Evolutionary conservation across 2,888 invertebrate genomes (phyloP), one percentile per base, ranked within the genome.

Genomic region (Nipponacmea schrenckii): DNA sequence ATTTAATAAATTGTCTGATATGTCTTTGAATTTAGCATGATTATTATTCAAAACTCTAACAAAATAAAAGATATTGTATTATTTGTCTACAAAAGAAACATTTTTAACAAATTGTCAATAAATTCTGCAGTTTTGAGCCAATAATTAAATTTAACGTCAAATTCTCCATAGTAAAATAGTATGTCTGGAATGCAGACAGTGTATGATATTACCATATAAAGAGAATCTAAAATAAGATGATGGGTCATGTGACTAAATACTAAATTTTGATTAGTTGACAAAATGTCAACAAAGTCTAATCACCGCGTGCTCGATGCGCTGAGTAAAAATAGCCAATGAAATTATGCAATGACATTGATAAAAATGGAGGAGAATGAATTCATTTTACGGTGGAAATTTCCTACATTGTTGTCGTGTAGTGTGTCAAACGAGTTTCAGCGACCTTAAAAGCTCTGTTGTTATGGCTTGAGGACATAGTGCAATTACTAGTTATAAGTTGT

Each of bases 171-270:
- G 67, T 46, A 46, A 64, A 68, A 74, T 67, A 79, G 73, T 77
- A 82, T 81, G 85, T 84, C 84, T 85, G 85, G 84, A 84, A 84
- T 84, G 85, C 80, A 82, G 83, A 82, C 83, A 75, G 76, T 78
- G 80, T 79, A 81, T 81, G 82, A 81, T 82, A 83, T 83, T 81
- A 77, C 85, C 84, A 77, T 84, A 84, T 84, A 80, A 80, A 84
- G 77, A 73, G 80, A 78, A 74, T 70, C 81, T 71, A 45, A 50
- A 66, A 62, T 70, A 67, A 45, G 64, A 50, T 14, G 15, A 26
- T 39, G 46, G 68, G 46, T 75, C 77, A 74, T 71, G 70, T 72
- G 77, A 77, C 70, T 75, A 48, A 67, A 69, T 69, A 44, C 48
- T 39, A 45, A 26, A 24, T 27, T 62, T 12, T 67, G 68, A 74